Conservation (phyloP, 2,888 invertebrate species). For the Thereva unica region DNA sequence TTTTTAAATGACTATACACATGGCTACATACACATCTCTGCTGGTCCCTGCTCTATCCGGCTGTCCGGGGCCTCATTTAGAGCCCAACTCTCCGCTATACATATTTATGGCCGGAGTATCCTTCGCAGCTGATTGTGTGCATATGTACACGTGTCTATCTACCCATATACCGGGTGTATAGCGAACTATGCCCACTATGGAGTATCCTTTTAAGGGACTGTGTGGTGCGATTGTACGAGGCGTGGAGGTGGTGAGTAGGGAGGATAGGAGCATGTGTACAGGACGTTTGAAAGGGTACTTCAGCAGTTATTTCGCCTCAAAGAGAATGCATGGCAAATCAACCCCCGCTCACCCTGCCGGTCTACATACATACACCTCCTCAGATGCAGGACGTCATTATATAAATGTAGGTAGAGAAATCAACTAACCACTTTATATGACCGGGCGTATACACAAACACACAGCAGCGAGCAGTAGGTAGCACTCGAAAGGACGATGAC, state of each 20-base stretch:
- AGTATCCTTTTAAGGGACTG: conserved; percentile 34
- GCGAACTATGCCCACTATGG: conserved; percentile 27
- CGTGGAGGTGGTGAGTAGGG: conserved; percentile 11
- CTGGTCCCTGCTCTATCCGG: conserved; percentile 37
- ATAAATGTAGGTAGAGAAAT: conserved; percentile 42
- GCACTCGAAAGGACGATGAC: conserved; percentile 43
- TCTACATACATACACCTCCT: neutral
- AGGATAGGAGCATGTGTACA: conserved; percentile 21
- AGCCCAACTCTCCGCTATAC: conserved; percentile 19
- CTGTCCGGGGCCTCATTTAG: conserved; percentile 40
- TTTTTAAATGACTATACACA: conserved; percentile 33
- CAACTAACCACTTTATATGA: conserved; percentile 48
- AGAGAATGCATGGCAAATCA: conserved; percentile 39
- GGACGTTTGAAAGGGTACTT: conserved; percentile 38
- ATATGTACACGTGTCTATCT: conserved; percentile 8
- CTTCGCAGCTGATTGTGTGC: conserved; percentile 29
- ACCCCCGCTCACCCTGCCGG: conserved; percentile 8
- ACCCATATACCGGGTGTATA: no score
- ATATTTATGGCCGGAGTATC: conserved; percentile 34
- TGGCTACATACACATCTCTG: conserved; percentile 16
- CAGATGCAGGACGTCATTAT: conserved; percentile 22
- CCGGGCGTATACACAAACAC: conserved; percentile 41
- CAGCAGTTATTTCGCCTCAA: conserved; percentile 39
- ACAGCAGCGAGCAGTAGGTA: conserved; percentile 15
- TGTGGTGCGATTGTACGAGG: neutral